Conservation (phyloP, 2,797 vertebrate genomes). For the Semaprochilodus insignis region DNA sequence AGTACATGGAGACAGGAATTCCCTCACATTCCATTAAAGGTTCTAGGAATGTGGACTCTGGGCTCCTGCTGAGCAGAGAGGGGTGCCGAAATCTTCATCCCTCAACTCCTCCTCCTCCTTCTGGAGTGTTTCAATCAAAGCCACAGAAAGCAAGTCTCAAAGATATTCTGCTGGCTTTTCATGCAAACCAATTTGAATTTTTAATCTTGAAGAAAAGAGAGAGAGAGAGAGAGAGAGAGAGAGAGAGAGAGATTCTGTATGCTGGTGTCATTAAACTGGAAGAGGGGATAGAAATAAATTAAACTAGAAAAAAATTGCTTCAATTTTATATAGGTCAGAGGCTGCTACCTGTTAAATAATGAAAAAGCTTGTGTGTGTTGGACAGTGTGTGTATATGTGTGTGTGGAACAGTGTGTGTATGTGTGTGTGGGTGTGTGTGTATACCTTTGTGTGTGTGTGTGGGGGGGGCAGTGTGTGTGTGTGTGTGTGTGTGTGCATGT, state of each 20-base stretch:
- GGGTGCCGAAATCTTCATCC: neutral
- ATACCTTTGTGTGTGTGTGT: no score
- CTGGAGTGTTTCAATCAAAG: constrained; percentile 24
- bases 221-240: constrained; percentile 3
- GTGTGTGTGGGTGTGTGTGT: constrained; percentile 16
- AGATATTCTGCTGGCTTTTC: constrained; percentile 26
- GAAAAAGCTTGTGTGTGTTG: constrained; percentile 36
- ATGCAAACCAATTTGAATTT: constrained; percentile 62
- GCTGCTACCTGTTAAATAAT: constrained; percentile 56
- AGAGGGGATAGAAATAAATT: constrained; percentile 46
- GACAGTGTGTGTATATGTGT: neutral
- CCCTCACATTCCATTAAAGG: constrained; percentile 18
- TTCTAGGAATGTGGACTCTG: neutral
- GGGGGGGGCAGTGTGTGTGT: no score
- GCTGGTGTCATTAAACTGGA: constrained; percentile 55
- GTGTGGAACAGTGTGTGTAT: neutral
- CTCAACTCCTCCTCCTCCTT: constrained; percentile 23
- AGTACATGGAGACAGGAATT: neutral
- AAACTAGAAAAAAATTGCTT: constrained; percentile 32
- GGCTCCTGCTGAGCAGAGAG: constrained; percentile 17
- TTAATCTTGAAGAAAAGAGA: constrained; percentile 51
- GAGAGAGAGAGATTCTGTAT: constrained; percentile 29
- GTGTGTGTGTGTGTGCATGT: neutral
- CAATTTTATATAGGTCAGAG: constrained; percentile 53
- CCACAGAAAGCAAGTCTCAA: constrained; percentile 5